phyloP scores from a whole-genome alignment of 2,888 invertebrate genomes.

The Ypsolopha scabrella region DNA sequence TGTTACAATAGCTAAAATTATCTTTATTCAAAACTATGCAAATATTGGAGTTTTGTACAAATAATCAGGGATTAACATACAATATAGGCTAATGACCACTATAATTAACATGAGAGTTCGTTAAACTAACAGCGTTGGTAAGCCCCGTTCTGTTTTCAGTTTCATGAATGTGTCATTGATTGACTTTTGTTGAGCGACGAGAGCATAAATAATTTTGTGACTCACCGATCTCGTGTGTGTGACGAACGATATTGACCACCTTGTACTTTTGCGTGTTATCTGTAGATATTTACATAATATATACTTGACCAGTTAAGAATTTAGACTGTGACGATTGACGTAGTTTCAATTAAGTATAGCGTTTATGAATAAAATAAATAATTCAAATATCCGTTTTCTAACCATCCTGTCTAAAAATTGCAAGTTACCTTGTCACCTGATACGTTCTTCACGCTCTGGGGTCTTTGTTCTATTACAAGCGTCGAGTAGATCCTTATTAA shows the following conservation, averaged over 20 bases:
- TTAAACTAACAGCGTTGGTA: constrained; percentile 12
- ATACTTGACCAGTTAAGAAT: neutral
- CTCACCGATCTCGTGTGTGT: neutral
- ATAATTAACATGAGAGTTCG: neutral
- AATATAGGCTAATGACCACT: constrained; percentile 3
- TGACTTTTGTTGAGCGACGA: constrained; percentile 15
- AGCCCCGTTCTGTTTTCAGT: constrained; percentile 20
- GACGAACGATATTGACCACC: neutral
- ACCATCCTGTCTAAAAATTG: too few species aligned
- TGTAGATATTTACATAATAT: neutral
- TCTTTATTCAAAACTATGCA: too few species aligned
- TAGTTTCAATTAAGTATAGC: too few species aligned
- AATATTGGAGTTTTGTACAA: too few species aligned
- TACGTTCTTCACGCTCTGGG: too few species aligned
- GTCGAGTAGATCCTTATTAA: too few species aligned
- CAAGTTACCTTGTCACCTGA: too few species aligned
- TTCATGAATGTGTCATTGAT: constrained; percentile 35
- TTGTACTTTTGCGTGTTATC: neutral
- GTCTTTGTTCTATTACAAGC: too few species aligned
- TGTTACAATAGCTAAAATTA: too few species aligned
- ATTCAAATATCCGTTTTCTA: too few species aligned
- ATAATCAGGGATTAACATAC: neutral
- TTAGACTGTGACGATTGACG: too few species aligned
- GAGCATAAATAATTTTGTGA: neutral
- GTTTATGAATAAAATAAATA: too few species aligned